A percentile compares a stretch with the other conserved stretches of the same genome.
Conservation (phyloP, 2,113 vertebrate species). For the Podocnemis expansa region DNA sequence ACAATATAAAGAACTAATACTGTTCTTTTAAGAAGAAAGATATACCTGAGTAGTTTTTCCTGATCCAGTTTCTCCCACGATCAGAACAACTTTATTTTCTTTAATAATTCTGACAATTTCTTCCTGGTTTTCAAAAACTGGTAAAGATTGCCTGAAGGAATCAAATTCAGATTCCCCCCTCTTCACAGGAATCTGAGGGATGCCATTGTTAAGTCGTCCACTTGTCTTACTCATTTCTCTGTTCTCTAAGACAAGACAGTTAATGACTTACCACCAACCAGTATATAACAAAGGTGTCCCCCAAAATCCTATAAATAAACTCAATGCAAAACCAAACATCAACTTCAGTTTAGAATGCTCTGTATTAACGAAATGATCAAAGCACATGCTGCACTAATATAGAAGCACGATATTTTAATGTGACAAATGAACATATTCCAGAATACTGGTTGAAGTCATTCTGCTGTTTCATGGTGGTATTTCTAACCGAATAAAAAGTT, state of each 20-base stretch:
- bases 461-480: neutral
- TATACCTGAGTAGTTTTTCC: constrained; percentile 97
- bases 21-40: constrained; percentile 15
- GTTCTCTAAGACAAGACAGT: constrained; percentile 68
- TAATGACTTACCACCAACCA: neutral
- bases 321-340: neutral
- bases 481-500: neutral
- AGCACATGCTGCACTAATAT: neutral
- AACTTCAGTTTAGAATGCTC: neutral
- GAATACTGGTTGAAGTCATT: neutral
- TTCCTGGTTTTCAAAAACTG: constrained; percentile 86
- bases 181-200: constrained; percentile 88
- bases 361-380: neutral
- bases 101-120: constrained; percentile 90
- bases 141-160: constrained; percentile 86
- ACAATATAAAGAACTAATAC: neutral
- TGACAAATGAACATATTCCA: neutral
- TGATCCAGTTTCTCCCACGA: constrained; percentile 95
- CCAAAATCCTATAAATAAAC: neutral
- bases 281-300: neutral
- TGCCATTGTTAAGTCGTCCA: constrained; percentile 85
- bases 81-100: constrained; percentile 88
- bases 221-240: constrained; percentile 84
- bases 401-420: neutral
- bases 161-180: constrained; percentile 89